Evolutionary conservation across 2,113 vertebrate genomes (phyloP).

Genomic region (Sphyrna mokarran): DNA sequence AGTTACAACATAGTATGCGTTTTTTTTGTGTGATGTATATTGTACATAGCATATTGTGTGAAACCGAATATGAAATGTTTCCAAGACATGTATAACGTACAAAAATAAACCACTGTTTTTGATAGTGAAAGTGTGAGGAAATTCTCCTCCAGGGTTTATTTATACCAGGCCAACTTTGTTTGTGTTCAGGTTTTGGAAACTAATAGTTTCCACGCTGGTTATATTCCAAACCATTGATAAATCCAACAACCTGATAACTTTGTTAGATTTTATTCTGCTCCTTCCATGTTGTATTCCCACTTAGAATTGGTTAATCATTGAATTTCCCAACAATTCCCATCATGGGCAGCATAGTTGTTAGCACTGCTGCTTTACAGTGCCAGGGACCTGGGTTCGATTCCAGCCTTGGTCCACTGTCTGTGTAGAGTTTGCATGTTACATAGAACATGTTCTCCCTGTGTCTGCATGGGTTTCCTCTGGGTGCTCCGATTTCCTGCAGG

Average conservation of each 20-base stretch:
- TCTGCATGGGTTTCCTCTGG: too few species aligned
- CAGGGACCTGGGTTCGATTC: too few species aligned
- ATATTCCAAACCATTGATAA: background rate
- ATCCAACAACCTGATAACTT: background rate
- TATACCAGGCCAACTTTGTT: background rate
- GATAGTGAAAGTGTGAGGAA: background rate
- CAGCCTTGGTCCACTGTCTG: too few species aligned
- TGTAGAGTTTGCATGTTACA: too few species aligned
- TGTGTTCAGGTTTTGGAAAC: background rate
- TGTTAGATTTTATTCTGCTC: background rate
- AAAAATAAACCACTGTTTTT: conserved; percentile 13
- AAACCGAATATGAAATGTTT: background rate
- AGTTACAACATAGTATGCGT: background rate
- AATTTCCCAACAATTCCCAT: too few species aligned
- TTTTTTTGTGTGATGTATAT: conserved; percentile 12
- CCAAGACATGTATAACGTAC: conserved; percentile 27
- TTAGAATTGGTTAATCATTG: background rate
- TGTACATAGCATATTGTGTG: conserved; percentile 36
- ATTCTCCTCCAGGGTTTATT: background rate
- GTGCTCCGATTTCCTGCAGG: too few species aligned
- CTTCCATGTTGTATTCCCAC: background rate
- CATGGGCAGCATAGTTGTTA: too few species aligned
- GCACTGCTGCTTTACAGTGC: too few species aligned
- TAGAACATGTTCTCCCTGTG: too few species aligned
- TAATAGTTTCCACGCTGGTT: background rate